phyloP scores from a whole-genome alignment of 2,888 invertebrate species.

The Globia sparganii region DNA sequence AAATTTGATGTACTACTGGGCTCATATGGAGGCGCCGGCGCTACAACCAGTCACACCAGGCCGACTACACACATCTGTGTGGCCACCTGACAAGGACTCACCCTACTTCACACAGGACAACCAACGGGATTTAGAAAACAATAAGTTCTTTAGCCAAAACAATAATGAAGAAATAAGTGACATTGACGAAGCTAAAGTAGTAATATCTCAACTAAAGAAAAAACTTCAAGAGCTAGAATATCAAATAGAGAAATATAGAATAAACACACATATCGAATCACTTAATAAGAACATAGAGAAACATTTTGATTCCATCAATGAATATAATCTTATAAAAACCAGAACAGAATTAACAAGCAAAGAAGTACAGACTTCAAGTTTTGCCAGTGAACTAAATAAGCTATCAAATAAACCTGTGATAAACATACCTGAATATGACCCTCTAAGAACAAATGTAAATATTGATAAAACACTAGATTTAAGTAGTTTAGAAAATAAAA shows the following conservation, averaged over 20 bases:
- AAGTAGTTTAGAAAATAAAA: constrained; percentile 82
- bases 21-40: constrained; percentile 93
- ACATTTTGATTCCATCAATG: constrained; percentile 72
- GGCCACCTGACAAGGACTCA: constrained; percentile 92
- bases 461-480: constrained; percentile 81
- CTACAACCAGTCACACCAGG: constrained; percentile 93
- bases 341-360: constrained; percentile 77
- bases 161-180: constrained; percentile 85
- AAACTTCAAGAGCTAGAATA: constrained; percentile 83
- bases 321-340: constrained; percentile 72
- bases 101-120: constrained; percentile 75
- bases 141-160: constrained; percentile 77
- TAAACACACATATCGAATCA: constrained; percentile 80
- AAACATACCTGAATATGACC: constrained; percentile 85
- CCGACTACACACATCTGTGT: constrained; percentile 92
- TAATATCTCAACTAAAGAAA: constrained; percentile 82
- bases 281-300: constrained; percentile 82
- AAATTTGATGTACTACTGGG: constrained; percentile 97
- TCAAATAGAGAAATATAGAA: constrained; percentile 83
- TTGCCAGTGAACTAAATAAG: constrained; percentile 76
- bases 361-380: constrained; percentile 80
- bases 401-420: constrained; percentile 84
- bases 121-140: constrained; percentile 75
- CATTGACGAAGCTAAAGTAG: constrained; percentile 81
- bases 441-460: constrained; percentile 85